Evolutionary conservation across 2,888 invertebrate genomes (phyloP).

Genomic region (Phoronis australis): DNA sequence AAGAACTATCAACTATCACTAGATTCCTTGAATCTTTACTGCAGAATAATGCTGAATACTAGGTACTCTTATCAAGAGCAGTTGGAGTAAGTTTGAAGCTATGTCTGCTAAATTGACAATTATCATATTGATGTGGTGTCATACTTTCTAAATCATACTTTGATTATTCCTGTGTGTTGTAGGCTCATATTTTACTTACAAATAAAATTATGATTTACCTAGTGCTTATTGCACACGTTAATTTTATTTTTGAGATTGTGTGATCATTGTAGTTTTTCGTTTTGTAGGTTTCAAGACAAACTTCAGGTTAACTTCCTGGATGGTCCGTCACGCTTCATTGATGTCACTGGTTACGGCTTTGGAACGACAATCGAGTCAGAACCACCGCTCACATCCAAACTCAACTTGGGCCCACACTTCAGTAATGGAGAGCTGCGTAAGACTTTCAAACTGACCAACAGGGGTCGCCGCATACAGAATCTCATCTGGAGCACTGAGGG

Average conservation of each 20-base stretch:
- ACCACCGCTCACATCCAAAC: constrained; percentile 59
- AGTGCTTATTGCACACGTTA: not conserved
- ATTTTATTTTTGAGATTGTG: not conserved
- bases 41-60: too few relatives aligned
- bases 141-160: too few relatives aligned
- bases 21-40: too few relatives aligned
- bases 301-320: constrained; percentile 50
- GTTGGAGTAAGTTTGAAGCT: too few relatives aligned
- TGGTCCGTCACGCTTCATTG: constrained; percentile 53
- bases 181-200: not conserved
- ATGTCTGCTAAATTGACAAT: too few relatives aligned
- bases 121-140: too few relatives aligned
- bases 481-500: constrained; percentile 52
- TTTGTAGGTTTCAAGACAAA: constrained; percentile 49
- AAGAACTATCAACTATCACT: too few relatives aligned
- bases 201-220: not conserved
- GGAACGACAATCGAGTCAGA: constrained; percentile 65
- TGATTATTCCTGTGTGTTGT: too few relatives aligned
- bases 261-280: constrained; percentile 3
- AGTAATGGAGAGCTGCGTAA: constrained; percentile 42
- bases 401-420: constrained; percentile 63
- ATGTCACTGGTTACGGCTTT: constrained; percentile 61
- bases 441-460: constrained; percentile 47
- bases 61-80: too few relatives aligned
- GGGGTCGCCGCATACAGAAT: constrained; percentile 51